Evolutionary conservation across 2,888 invertebrate genomes (phyloP).

Genomic region (Drosophila mulleri): DNA sequence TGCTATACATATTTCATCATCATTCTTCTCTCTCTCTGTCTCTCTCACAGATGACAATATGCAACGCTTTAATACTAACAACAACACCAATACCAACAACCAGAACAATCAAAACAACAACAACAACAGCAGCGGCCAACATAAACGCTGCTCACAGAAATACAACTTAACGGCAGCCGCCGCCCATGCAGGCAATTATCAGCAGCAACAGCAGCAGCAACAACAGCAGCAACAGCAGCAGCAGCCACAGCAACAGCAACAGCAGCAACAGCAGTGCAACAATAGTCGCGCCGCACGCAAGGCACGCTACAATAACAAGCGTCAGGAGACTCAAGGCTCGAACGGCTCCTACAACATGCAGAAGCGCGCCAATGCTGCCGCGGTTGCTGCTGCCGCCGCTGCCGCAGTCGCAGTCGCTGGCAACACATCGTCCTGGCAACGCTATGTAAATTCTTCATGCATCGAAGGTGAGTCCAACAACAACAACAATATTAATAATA

Average conservation of each 20-base stretch:
- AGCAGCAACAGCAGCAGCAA: conserved; percentile 18
- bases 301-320: conserved; percentile 41
- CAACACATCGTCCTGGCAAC: conserved; percentile 66
- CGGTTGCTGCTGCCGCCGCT: background rate
- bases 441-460: conserved; percentile 75
- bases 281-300: conserved; percentile 35
- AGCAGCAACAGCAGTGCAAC: conserved; percentile 27
- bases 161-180: conserved; percentile 40
- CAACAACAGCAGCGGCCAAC: conserved; percentile 2
- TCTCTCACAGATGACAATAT: conserved; percentile 62
- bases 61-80: conserved; percentile 53
- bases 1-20: background rate
- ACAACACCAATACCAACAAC: conserved; percentile 29
- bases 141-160: conserved; percentile 49
- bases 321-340: conserved; percentile 27
- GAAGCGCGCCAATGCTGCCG: conserved; percentile 39
- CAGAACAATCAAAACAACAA: conserved; percentile 20
- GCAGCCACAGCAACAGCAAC: conserved; percentile 37
- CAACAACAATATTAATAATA: background rate
- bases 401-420: background rate
- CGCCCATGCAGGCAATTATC: conserved; percentile 31
- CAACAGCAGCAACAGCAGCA: background rate
- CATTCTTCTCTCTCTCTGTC: background rate
- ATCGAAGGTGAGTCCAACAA: conserved; percentile 75
- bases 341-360: conserved; percentile 38